Base-by-base conservation (phyloP, 2,888 invertebrate species). In the Agonum fuliginosum region DNA sequence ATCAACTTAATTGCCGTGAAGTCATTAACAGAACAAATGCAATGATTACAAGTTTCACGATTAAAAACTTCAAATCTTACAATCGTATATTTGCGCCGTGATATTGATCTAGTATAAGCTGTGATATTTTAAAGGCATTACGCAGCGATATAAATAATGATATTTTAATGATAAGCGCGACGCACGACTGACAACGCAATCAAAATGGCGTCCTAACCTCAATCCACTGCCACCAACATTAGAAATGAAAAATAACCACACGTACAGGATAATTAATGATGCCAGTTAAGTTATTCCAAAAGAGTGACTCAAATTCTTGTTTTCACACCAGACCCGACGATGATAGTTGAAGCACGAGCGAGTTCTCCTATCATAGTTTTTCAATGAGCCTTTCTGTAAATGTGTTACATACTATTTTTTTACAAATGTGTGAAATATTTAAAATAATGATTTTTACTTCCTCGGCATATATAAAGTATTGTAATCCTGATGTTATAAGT, bases 1-100 rank as follows among this genome's bases (percentile, higher is more conserved):
- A 70, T 70, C 46, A 46, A 70, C 46, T 70, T 70, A 70, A 70
- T 70, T 70, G 70, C 70, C 46, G 43, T 70, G 14, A 70, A 70
- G 46, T 70, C 46, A 70, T 70, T 70, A 70, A 46, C 22, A 46
- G 48, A 27, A 43, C 46, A 70, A 67, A 70, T 19, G 41, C 41
- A 41, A 20, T 41, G 20, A 41, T 67, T 19, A 41, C 67, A 20
- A 67, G n/a, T 67, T 41, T 5, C 20, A 8, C 41, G 67, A 67
- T 62, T 34, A 67, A 67, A 67, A 67, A 30, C 34, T 34, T 58
- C 4, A 34, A 62, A 67, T 67, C 37, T 37, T 20, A 20, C 17
- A 65, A 34, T 54, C 17, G 37, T 1, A 3, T 46, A 46, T 12
- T 1, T 2, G 12, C 17, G 8, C 17, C 17, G 17, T 20, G 51